Evolutionary conservation across 2,113 vertebrate species (phyloP), one percentile per base, ranked within the genome.

Genomic region (Piaya cayana): DNA sequence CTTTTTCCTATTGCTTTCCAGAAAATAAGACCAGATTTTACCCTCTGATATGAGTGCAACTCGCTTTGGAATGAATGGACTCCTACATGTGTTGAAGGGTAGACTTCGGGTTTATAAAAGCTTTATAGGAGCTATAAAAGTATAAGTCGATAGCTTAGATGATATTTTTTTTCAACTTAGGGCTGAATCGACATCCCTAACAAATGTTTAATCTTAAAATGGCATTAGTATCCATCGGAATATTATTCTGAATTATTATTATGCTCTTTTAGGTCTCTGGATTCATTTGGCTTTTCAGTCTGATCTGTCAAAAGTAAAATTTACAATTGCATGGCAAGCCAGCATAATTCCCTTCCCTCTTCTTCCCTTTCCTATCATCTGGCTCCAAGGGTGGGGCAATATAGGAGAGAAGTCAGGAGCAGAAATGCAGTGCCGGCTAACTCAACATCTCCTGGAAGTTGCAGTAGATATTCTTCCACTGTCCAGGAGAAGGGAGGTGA

Each of bases 1-100:
- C 36, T 97, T 97, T 95, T 95, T 95, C 94, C 93, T 96, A 68
- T 55, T 92, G 65, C 59, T 96, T 89, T 96, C 86, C 86, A 83
- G 77, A 88, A 95, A 94, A 93, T 80, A 95, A 68, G 86, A 60
- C n/a, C 52, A 95, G 91, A 96, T 96, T 95, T 90, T 75, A 79
- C 59, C 27, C 76, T 92, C 77, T 80, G 92, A 95, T 95, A 93
- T 21, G 1, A 87, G 39, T 62, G 34, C 30, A 93, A 53, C 32
- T 96, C 30, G 21, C n/a, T 11, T 6, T 45, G 68, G 59, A 93
- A 62, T 78, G 92, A 96, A 63, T 23, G 34, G 47, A 92, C 37
- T 90, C 30, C 34, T 80, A 53, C 55, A 60, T 60, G 14, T 69
- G 71, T n/a, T 69, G 67, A 95, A 90, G 32, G n/a, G 36, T 59